Evolutionary conservation across 53 echinoderm and acorn worm genomes (phyloP).

Genomic region (Henricia sp.): DNA sequence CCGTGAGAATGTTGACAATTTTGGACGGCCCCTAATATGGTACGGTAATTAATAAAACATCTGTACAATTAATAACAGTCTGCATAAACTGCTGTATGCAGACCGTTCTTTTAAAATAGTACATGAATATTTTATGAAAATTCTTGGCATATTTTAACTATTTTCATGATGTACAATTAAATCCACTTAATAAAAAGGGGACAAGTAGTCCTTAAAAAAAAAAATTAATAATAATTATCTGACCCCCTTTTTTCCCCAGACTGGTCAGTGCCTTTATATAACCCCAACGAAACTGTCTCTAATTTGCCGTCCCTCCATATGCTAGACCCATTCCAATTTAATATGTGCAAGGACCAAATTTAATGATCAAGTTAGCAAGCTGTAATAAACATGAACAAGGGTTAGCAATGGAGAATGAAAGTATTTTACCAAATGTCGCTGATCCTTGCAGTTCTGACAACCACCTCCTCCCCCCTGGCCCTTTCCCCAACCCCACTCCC

Average conservation of each 20-base stretch:
- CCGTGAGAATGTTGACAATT: too few relatives aligned
- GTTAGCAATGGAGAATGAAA: background rate
- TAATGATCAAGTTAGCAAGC: constrained; percentile 33
- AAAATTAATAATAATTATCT: too few relatives aligned
- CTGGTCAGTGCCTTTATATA: constrained; percentile 29
- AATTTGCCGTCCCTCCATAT: constrained; percentile 4
- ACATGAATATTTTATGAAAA: too few relatives aligned
- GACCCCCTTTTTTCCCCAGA: background rate
- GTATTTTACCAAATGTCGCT: constrained; percentile 51
- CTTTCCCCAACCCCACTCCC: background rate
- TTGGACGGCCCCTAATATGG: too few relatives aligned
- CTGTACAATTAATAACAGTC: too few relatives aligned
- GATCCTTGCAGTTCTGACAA: background rate
- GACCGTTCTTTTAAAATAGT: too few relatives aligned
- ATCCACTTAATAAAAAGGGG: background rate
- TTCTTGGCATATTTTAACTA: too few relatives aligned
- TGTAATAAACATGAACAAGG: background rate
- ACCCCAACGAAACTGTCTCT: background rate
- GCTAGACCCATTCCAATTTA: constrained; percentile 45
- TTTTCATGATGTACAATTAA: background rate
- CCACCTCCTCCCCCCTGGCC: background rate
- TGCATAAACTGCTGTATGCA: too few relatives aligned
- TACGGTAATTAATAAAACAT: too few relatives aligned
- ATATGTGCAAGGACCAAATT: constrained; percentile 41
- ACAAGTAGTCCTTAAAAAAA: background rate